Evolutionary conservation across 2,888 invertebrate species (phyloP), one percentile per base, ranked within the genome.

Genomic region (Anorthoa munda): DNA sequence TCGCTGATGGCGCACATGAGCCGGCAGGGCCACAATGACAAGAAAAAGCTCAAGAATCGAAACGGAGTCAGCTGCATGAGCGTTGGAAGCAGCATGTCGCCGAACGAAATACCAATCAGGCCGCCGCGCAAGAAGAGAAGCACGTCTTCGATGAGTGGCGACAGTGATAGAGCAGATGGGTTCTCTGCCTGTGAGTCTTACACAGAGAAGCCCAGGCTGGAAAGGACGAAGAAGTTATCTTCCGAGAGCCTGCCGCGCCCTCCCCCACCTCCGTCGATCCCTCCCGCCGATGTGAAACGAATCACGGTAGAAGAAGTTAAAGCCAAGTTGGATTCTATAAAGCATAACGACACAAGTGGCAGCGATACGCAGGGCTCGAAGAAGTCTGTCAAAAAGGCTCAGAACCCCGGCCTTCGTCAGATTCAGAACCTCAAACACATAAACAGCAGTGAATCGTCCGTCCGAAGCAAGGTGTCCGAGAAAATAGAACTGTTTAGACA

Each of bases 1-100:
- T 98, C 98, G 51, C 96, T 99, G 72, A 98, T 99, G 96, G 97
- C 98, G 77, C 98, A 98, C 90, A 98, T 98, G 97, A 97, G 97
- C 92, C 96, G 97, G 76, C 96, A 96, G 84, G 95, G 95, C 79
- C 95, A 95, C 86, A 89, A 83, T 83, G 95, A 95, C 84, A 97
- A 95, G 86, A 97, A 97, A 88, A 97, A 97, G 87, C 97, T 97
- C 31, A 97, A 97, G 90, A 98, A 97, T 90, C 97, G 96, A 92
- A 97, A 98, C 85, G 98, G 98, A 39, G 97, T 98, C 23, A 98
- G 98, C 83, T 98, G 98, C 90, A 97, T 98, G 92, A 98, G 98
- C 86, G 96, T 98, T 67, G 97, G 98, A 1, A 98, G 98, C 84
- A 98, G 97, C 91, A 71, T 96, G 91, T 91, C 94, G 83, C 89